These are phyloP conservation scores for Actenoides hombroni DNA, from an alignment of 2,113 vertebrate genomes.

Conservation along the genomic window DNA sequence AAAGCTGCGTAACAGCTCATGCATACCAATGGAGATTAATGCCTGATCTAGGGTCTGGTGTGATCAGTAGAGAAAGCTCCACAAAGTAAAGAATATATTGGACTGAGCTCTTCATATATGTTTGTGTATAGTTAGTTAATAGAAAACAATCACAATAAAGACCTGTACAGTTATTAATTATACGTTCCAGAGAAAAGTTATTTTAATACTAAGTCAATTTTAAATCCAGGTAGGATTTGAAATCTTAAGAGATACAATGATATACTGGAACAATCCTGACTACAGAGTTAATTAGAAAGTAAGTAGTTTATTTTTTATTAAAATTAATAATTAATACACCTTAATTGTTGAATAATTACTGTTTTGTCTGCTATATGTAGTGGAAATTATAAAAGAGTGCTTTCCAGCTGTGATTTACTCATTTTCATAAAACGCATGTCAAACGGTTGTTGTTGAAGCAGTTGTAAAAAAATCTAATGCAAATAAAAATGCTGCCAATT, in stretches of 20 bases:
- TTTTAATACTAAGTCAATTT: not conserved
- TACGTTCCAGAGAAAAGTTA: not conserved
- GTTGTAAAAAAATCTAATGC: not conserved
- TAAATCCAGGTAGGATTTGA: not conserved
- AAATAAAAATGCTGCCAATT: not conserved
- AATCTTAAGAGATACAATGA: not conserved
- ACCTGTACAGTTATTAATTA: not conserved
- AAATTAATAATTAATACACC: slow-evolving; percentile 7
- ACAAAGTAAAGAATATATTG: not conserved
- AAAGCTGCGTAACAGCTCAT: not conserved
- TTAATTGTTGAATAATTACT: not conserved
- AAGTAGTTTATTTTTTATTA: not conserved
- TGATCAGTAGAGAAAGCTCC: not conserved
- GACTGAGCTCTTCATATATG: not conserved
- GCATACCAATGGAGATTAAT: not conserved
- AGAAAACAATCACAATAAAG: not conserved
- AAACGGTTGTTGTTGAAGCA: not conserved
- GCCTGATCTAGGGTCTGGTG: not conserved
- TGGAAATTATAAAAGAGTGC: not conserved
- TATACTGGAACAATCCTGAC: not conserved
- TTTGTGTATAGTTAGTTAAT: not conserved
- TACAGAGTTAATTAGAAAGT: not conserved
- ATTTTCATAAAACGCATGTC: not conserved
- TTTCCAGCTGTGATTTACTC: not conserved
- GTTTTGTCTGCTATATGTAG: not conserved